Evolutionary conservation across 2,888 invertebrate genomes (phyloP), one percentile per base, ranked within the genome.

Genomic region (Chalcis sispes): DNA sequence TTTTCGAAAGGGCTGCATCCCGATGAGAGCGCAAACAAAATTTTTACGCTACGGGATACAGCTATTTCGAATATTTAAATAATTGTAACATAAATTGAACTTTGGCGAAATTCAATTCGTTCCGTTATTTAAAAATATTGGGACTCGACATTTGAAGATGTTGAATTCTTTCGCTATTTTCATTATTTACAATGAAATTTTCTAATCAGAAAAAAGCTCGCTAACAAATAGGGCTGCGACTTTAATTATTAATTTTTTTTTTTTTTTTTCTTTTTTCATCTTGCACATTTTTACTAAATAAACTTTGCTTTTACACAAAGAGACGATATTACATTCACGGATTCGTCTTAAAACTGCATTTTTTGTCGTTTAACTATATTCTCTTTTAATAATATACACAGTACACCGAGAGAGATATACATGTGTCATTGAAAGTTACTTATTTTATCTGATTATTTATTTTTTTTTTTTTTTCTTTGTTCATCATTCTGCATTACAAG

Each of bases 251-350:
- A 54, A 10, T 20, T 36, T 36, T 4, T 27, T 48, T 46, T n/a
- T 18, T 32, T 50, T 61, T 61, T 67, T 59, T 54, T 29, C 29
- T 13, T 71, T 8, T 59, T 50, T 59, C 20, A 66, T 66, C 40
- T 48, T 46, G 36, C 69, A 59, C 42, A 66, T 50, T 52, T 64
- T 48, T 66, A 70, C 54, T 62, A 52, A 66, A 75, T 71, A 75
- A 75, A 71, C 56, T 58, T 65, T 75, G 46, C 27, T 23, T 61
- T 67, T 66, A 75, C 66, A 59, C 40, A 46, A 62, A 67, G 50
- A 70, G 59, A 75, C 58, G 25, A 65, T 59, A 52, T 71, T 75
- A 75, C 70, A 75, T 65, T 58, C 70, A 70, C 50, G 27, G 50
- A 70, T 71, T 64, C 36, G 5, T 15, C 56, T 75, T 70, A 66